Evolutionary conservation across 2,113 vertebrate genomes (phyloP).

Genomic region (Engraulis encrasicolus): DNA sequence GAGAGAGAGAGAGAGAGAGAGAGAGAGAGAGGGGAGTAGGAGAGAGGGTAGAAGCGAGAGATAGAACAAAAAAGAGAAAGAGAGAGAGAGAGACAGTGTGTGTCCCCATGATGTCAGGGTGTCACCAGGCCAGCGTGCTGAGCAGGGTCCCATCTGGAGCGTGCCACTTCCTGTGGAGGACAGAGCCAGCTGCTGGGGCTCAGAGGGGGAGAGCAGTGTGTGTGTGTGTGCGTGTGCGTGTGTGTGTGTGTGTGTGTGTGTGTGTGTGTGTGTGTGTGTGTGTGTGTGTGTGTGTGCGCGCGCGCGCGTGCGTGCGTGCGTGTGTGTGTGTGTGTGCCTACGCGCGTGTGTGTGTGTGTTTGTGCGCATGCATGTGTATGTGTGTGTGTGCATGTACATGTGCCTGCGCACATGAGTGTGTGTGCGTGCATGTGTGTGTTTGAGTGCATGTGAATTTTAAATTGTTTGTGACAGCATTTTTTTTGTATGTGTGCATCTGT

Average conservation of each 20-base stretch:
- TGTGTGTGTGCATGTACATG: neutral
- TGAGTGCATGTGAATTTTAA: neutral
- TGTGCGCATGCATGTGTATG: neutral
- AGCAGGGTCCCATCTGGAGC: neutral
- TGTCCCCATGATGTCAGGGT: neutral
- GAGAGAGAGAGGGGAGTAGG: slow-evolving; percentile 30
- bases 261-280: neutral
- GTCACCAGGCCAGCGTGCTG: neutral
- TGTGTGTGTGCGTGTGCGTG: neutral
- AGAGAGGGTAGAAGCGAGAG: slow-evolving; percentile 23
- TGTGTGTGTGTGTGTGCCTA: neutral
- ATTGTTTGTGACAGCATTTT: too few species aligned
- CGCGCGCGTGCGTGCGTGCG: neutral
- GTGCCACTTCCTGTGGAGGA: slow-evolving; percentile 5
- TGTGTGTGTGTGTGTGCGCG: neutral
- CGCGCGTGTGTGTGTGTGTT: neutral
- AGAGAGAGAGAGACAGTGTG: neutral
- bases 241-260: neutral
- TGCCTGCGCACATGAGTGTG: too few species aligned
- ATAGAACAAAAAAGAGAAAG: slow-evolving; percentile 16
- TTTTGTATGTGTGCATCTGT: too few species aligned
- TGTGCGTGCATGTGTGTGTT: neutral
- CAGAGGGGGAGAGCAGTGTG: neutral
- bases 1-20: neutral
- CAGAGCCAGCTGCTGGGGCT: neutral